phyloP scores from a whole-genome alignment of 2,888 invertebrate species.

The Zootermopsis nevadensis region DNA sequence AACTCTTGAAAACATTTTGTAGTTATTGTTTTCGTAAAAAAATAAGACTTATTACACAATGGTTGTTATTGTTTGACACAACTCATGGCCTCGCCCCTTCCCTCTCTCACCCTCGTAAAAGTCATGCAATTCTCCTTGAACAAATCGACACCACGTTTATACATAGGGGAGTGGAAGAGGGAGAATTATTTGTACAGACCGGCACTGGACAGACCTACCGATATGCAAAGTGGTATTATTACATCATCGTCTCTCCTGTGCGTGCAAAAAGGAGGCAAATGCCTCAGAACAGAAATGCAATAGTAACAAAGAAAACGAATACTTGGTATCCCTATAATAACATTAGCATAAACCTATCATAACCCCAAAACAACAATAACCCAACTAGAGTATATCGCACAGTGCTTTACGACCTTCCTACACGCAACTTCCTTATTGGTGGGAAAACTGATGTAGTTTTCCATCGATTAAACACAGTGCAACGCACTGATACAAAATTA shows the following conservation, averaged over 20 bases:
- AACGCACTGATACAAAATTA: too few relatives aligned
- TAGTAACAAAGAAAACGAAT: neutral
- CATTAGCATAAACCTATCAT: constrained; percentile 4
- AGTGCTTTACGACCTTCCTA: constrained; percentile 14
- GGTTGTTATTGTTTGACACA: constrained; percentile 22
- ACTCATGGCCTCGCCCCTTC: neutral
- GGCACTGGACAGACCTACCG: constrained; percentile 1
- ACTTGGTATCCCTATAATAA: neutral
- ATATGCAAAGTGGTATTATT: constrained; percentile 26
- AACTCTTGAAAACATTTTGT: constrained; percentile 10
- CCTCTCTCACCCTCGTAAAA: neutral
- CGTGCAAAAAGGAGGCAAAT: constrained; percentile 20
- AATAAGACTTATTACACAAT: constrained; percentile 50
- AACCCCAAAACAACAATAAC: constrained; percentile 5
- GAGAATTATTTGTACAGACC: constrained; percentile 19
- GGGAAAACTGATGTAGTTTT: neutral
- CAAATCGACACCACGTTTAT: neutral
- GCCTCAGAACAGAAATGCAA: neutral
- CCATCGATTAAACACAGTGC: neutral
- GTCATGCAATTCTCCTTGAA: neutral
- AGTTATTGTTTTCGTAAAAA: constrained; percentile 44
- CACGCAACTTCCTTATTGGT: neutral
- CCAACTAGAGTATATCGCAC: neutral
- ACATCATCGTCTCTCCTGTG: neutral
- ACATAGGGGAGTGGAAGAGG: neutral